Evolutionary conservation across 2,888 invertebrate species (phyloP), one percentile per base, ranked within the genome.

Genomic region (Callyntrura guangdongensis): DNA sequence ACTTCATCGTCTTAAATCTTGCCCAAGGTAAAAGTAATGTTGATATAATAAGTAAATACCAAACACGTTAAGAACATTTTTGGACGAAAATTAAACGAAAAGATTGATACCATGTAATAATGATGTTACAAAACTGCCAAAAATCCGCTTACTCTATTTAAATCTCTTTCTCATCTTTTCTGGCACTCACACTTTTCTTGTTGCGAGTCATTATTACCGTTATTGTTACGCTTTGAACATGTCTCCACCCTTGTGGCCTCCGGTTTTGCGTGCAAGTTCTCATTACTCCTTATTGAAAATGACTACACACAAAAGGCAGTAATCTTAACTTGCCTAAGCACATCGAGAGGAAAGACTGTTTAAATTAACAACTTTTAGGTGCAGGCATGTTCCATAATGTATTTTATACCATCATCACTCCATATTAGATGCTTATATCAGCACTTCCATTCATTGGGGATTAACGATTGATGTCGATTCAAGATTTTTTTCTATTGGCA

Each of bases 191-290:
- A n/a, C 36, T 36, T 67, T 67, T 36, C 36, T 67, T 69, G 69
- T 36, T 11, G n/a, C 45, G 45, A n/a, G 17, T 17, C 20, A 36
- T 69, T 69, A 45, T 69, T 69, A n/a, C 17, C n/a, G n/a, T 45
- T 69, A 45, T 69, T 22, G 17, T 69, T 69, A 69, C 45, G 22
- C 45, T 45, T 12, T 45, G 36, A 69, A 69, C 45, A 45, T 11
- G 69, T 69, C 45, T 12, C 69, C 69, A 45, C 69, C 69, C 45
- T 45, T 4, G n/a, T 69, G 69, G 27, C 64, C 64, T 69, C 69
- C 17, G 45, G 69, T 36, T 69, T 20, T n/a, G n/a, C 53, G 53
- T 27, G 27, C 27, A 69, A 45, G 5, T 8, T n/a, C 17, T 6
- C 36, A 36, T 36, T 36, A 36, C 36, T 36, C 36, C 6, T 14